Percentiles rank a stretch among this genome's conserved stretches.
phyloP scores from a whole-genome alignment of 2,113 vertebrate genomes.

The Urocolius indicus region DNA sequence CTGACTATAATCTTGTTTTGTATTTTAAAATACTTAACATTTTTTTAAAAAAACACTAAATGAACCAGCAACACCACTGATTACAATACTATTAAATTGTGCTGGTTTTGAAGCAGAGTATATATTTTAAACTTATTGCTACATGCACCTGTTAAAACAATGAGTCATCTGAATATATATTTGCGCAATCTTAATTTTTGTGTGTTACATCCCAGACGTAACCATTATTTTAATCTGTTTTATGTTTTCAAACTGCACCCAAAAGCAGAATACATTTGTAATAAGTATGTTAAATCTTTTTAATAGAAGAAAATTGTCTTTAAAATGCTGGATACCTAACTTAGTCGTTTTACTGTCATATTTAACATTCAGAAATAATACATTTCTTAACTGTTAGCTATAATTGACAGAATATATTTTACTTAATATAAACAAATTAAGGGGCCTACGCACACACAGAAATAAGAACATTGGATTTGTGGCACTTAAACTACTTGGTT shows the following conservation, averaged over 20 bases:
- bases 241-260: background rate
- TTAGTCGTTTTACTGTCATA: background rate
- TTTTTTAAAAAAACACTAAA: background rate
- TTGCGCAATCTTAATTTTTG: background rate
- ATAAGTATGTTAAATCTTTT: background rate
- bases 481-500: background rate
- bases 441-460: background rate
- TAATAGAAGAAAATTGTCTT: background rate
- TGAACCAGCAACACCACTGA: background rate
- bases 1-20: background rate
- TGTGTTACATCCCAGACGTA: background rate
- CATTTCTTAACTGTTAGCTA: background rate
- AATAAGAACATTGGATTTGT: background rate
- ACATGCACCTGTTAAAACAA: slow-evolving; percentile 48
- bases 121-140: slow-evolving; percentile 12
- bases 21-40: background rate
- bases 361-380: background rate
- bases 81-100: background rate
- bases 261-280: background rate
- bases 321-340: background rate
- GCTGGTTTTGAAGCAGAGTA: background rate
- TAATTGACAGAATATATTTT: background rate
- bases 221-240: slow-evolving; percentile 5
- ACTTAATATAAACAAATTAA: background rate
- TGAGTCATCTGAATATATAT: slow-evolving; percentile 16